Percentiles rank a stretch among this genome's conserved stretches.
phyloP scores from a whole-genome alignment of 2,888 invertebrate species.

The Andrena flavipes region DNA sequence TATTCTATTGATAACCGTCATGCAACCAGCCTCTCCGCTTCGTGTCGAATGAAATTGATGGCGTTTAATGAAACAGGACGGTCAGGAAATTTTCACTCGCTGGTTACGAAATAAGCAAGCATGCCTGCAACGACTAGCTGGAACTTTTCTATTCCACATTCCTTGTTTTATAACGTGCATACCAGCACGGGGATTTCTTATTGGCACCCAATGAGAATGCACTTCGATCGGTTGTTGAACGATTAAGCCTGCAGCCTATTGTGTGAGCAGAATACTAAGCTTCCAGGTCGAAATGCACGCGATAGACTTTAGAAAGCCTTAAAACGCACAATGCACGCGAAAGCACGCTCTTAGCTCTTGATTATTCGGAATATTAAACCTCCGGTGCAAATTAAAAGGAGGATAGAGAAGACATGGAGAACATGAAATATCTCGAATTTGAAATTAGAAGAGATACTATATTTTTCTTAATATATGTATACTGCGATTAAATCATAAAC shows the following conservation, averaged over 20 bases:
- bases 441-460: no score
- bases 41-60: conserved; percentile 13
- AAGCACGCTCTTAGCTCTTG: conserved; percentile 1
- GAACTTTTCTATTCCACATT: conserved; percentile 35
- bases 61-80: conserved; percentile 46
- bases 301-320: neutral
- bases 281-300: neutral
- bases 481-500: neutral
- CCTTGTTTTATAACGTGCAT: conserved; percentile 22
- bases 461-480: no score
- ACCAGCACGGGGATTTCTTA: conserved; percentile 11
- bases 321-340: neutral
- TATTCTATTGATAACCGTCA: neutral
- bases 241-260: conserved; percentile 19
- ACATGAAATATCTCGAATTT: no score
- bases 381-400: no score
- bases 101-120: conserved; percentile 37
- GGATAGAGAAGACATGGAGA: neutral
- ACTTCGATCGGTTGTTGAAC: conserved; percentile 15
- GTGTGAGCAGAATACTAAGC: conserved; percentile 15
- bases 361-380: neutral
- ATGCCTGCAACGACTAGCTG: conserved; percentile 8
- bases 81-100: conserved; percentile 47
- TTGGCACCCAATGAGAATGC: conserved; percentile 22
- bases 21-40: neutral